phyloP scores from a whole-genome alignment of 1,140 invertebrate genomes.

The Lasioglossum albipes region DNA sequence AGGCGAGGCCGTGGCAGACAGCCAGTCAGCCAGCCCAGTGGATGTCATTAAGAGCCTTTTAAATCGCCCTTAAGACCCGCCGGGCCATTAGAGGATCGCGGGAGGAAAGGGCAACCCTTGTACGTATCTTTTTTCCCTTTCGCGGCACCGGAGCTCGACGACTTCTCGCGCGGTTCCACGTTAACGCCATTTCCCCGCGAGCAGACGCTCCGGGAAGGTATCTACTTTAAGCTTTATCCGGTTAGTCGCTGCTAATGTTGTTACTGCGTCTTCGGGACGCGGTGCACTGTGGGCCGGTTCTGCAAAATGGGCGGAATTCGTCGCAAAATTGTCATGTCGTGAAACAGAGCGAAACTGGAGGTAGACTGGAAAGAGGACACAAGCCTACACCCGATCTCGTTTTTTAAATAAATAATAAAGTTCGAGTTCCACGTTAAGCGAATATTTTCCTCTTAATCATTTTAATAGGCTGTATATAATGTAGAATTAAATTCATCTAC shows the following conservation, averaged over 20 bases:
- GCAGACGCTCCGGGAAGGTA: slow-evolving; percentile 47
- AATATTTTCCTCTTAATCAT: no score
- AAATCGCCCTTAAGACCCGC: slow-evolving; percentile 73
- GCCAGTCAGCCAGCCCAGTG: slow-evolving; percentile 51
- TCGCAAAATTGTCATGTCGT: no score
- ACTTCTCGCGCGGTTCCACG: slow-evolving; percentile 32
- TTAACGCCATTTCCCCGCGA: slow-evolving; percentile 63
- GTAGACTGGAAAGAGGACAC: no score
- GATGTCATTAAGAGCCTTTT: slow-evolving; percentile 78
- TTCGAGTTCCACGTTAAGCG: no score
- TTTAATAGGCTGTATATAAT: no score
- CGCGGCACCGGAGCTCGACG: slow-evolving; percentile 33
- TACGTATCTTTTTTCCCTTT: slow-evolving; percentile 67
- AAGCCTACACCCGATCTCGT: no score
- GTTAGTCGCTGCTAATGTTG: slow-evolving; percentile 64
- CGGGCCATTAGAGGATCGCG: slow-evolving; percentile 71
- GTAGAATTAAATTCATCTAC: no score
- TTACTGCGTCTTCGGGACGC: slow-evolving; percentile 56
- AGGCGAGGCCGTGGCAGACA: neutral
- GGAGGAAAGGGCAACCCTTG: slow-evolving; percentile 69
- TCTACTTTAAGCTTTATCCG: slow-evolving; percentile 68
- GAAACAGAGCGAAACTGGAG: no score
- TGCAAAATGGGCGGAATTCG: no score
- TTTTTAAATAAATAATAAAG: no score
- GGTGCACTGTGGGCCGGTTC: no score